Percentiles rank a stretch among this genome's conserved stretches.
Evolutionary conservation across 1,140 invertebrate genomes (phyloP).

Genomic region (Galleria mellonella): DNA sequence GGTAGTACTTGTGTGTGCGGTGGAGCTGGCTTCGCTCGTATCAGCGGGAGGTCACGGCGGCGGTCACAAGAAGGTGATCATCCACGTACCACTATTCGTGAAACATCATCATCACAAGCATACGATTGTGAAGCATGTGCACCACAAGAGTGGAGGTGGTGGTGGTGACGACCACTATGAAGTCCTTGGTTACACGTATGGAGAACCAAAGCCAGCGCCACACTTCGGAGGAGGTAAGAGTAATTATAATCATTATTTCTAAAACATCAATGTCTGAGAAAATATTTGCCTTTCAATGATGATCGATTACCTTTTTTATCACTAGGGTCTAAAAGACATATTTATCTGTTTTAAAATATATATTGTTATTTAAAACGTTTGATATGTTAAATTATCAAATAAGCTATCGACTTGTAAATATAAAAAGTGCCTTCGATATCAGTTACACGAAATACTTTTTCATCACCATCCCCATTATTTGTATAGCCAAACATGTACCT

Average conservation of each 20-base stretch:
- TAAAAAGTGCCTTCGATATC: too few relatives aligned
- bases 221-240: constrained; percentile 53
- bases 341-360: too few relatives aligned
- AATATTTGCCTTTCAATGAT: too few relatives aligned
- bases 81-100: constrained; percentile 76
- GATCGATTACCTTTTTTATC: too few relatives aligned
- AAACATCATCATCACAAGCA: constrained; percentile 77
- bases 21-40: constrained; percentile 31
- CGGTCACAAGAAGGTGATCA: constrained; percentile 76
- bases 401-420: too few relatives aligned
- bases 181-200: constrained; percentile 69
- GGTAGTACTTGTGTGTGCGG: constrained; percentile 45
- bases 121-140: constrained; percentile 76
- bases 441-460: too few relatives aligned
- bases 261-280: too few relatives aligned
- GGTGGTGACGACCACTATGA: constrained; percentile 69
- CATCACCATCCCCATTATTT: too few relatives aligned
- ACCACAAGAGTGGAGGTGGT: constrained; percentile 70
- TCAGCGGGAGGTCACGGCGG: constrained; percentile 54
- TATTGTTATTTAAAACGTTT: too few relatives aligned
- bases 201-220: constrained; percentile 52
- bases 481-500: too few relatives aligned
- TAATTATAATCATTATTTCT: background rate
- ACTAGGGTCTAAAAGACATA: too few relatives aligned
- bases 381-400: too few relatives aligned